Evolutionary conservation across 2,113 vertebrate species (phyloP).

Genomic region (Corapipo altera): DNA sequence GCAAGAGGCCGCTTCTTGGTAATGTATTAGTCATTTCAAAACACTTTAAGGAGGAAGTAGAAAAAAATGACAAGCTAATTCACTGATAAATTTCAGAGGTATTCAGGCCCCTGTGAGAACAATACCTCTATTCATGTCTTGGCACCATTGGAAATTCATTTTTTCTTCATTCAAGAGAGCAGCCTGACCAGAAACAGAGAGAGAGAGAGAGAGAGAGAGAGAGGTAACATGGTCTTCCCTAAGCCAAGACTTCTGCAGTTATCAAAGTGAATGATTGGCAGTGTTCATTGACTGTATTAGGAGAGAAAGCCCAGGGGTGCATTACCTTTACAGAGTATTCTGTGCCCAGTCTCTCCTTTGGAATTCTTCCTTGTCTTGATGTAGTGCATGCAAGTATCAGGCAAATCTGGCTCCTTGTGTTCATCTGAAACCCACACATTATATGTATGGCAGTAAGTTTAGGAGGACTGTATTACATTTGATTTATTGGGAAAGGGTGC

Average conservation of each 20-base stretch:
- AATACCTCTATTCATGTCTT: constrained; percentile 66
- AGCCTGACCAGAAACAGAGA: constrained; percentile 10
- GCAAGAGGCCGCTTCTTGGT: constrained; percentile 53
- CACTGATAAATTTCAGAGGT: constrained; percentile 38
- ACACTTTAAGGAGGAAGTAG: constrained; percentile 44
- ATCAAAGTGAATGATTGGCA: neutral
- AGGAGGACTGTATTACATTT: neutral
- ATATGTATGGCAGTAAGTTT: neutral
- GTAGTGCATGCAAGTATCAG: neutral
- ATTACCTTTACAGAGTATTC: neutral
- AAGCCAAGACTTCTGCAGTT: constrained; percentile 44
- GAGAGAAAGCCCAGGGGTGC: neutral
- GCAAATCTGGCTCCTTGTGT: neutral
- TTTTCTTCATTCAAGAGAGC: constrained; percentile 35
- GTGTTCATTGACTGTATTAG: neutral
- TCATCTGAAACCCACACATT: neutral
- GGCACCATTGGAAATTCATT: constrained; percentile 24
- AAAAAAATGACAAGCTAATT: constrained; percentile 50
- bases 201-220: neutral
- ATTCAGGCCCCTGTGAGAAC: constrained; percentile 55
- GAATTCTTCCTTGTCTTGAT: neutral
- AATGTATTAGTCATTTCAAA: constrained; percentile 68
- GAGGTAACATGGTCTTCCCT: neutral
- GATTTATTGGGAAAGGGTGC: neutral
- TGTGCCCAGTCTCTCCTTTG: neutral